Evolutionary conservation across 2,888 invertebrate species (phyloP), one percentile per base, ranked within the genome.

Genomic region (Rhorus exstirpatorius): DNA sequence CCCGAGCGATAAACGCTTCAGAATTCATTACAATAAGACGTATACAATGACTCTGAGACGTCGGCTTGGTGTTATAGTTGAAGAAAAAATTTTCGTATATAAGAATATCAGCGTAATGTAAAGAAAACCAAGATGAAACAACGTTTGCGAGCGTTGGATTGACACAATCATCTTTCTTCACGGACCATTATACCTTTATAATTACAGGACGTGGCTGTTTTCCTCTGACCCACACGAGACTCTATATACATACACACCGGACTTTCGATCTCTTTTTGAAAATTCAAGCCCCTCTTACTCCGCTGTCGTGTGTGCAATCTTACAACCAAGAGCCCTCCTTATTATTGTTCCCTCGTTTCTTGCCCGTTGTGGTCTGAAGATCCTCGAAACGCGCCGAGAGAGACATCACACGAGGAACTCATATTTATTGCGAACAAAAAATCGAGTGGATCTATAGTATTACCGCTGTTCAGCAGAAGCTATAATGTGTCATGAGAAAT

Each of bases 171-270:
- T 19, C 72, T 81, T 83, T 60, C 83, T 86, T 75, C 84, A 84
- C 84, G 85, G 84, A 79, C 83, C 85, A 85, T 85, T 85, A 85
- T 85, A 80, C 82, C 77, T 83, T 83, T 83, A 86, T 84, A 86
- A 86, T 86, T 84, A 83, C 86, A 86, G 86, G 86, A 86, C 84
- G 86, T 84, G 74, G 75, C 85, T 68, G 82, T 84, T 86, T 86
- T 83, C 77, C 79, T 83, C 74, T 83, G 81, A 70, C 77, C 70
- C 19, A 31, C 35, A n/a, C n/a, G n/a, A n/a, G 70, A 79, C 75
- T 74, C 41, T 44, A 6, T 31, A 31, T 31, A 2, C 2, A 6
- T 2, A 31, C 3, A n/a, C 35, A 2, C 71, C 60, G 63, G 80
- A 60, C 58, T 77, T 76, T 70, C 76, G 46, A 72, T 82, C 82